Conservation (phyloP, 2,797 vertebrate genomes). For the Threskiornis aethiopicus region DNA sequence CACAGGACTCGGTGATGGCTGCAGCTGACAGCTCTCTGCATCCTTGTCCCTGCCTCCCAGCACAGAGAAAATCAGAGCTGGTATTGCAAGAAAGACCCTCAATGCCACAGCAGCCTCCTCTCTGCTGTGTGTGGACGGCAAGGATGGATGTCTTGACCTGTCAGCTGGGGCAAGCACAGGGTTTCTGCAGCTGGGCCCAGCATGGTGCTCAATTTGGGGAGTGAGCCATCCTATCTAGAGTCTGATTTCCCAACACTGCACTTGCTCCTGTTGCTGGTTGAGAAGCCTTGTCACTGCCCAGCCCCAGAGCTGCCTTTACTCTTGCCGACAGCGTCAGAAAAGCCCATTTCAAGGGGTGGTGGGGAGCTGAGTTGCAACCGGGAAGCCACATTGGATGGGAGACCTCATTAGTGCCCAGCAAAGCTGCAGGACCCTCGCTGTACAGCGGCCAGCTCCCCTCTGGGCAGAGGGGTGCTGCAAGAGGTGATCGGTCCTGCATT, state of each 20-base stretch:
- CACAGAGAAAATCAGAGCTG: not conserved
- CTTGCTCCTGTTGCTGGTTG: not conserved
- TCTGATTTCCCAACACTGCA: accelerated
- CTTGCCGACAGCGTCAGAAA: not conserved
- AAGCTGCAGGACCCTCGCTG: not conserved
- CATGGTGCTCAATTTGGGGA: accelerated
- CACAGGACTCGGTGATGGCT: accelerated
- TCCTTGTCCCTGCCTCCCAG: not conserved
- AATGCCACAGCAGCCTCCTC: not conserved
- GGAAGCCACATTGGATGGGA: not conserved
- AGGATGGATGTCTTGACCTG: no score
- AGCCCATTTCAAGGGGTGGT: not conserved
- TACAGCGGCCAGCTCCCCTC: accelerated
- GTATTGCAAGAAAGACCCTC: not conserved
- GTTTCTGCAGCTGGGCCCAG: not conserved
- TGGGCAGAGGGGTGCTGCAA: not conserved
- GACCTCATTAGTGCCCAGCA: not conserved
- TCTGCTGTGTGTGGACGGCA: accelerated
- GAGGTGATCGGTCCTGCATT: not conserved
- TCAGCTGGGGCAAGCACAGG: accelerated
- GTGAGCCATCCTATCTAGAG: not conserved
- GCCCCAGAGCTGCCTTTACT: not conserved
- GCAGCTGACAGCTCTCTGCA: not conserved
- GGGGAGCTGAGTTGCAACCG: not conserved
- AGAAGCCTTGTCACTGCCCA: not conserved